Base-by-base conservation (phyloP, 30 jellyfish, hydroid and myxozoan species). In the Mastigias papua region DNA sequence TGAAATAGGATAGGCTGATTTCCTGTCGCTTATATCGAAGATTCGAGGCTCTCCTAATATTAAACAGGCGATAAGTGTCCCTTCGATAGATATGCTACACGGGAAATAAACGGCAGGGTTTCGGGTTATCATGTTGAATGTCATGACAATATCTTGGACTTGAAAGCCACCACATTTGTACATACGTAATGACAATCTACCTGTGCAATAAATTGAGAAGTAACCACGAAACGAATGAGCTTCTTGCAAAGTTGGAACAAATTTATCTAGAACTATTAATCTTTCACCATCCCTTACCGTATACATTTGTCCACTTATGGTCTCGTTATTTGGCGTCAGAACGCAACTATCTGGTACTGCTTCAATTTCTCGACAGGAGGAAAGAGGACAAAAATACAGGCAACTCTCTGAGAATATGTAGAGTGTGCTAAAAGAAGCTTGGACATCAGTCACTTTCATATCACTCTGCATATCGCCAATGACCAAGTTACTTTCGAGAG, bases 1-100 rank as follows among this genome's bases (percentile, higher is more conserved):
- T 1, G 99, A 96, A 11, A 96, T 96, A 37, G 99, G 99, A 85
- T 96, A 92, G 13, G 99, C 99, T 2, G 99, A 96, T 61, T 96
- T 91, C 1, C 98, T 82, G 71, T 96, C 99, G 32, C 98, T 89
- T 60, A 96, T 89, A 73, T 96, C 99, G 84, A 96, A 96, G 15
- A 96, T 91, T 25, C 98, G 92, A 16, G 99, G 99, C 73, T 96
- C 99, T 34, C 99, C 99, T 34, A 93, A 34, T 19, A 96, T 96
- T 15, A 96, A 93, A 60, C 99, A 96, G 3, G 98, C 96, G 9
- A 96, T 77, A 0, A 96, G 86, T 69, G 96, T 89, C 27, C 98
- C 99, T 57, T 91, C 98, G 10, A 25, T 35, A 27, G 98, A 90
- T 19, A 90, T 74, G 35, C 98, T 96, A 89, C 99, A 96, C 0